These are phyloP conservation scores for Rhinopomastus cyanomelas DNA, from an alignment of 2,113 vertebrate genomes.

Conservation along the genomic window DNA sequence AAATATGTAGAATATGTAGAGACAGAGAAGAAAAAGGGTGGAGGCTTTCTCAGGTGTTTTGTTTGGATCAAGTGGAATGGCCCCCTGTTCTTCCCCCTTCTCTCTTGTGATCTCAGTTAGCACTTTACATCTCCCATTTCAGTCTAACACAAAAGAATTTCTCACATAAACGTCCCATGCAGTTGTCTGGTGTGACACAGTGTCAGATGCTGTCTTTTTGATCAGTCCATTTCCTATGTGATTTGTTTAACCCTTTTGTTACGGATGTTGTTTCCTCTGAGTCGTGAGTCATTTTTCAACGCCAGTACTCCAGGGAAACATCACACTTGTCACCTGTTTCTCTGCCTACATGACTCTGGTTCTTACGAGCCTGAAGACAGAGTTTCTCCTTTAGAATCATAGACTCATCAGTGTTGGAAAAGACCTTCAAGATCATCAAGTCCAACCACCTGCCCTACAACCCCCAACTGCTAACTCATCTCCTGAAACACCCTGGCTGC, in stretches of 20 bases:
- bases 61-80: background rate
- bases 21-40: background rate
- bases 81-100: background rate
- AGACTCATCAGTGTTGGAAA: too few species aligned
- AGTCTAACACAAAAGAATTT: slow-evolving; percentile 62
- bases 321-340: background rate
- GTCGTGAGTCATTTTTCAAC: slow-evolving; percentile 50
- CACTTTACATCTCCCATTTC: slow-evolving; percentile 31
- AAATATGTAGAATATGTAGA: slow-evolving; percentile 20
- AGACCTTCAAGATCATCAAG: too few species aligned
- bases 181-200: slow-evolving; percentile 55
- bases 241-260: slow-evolving; percentile 64
- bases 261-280: slow-evolving; percentile 54
- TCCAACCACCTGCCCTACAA: too few species aligned
- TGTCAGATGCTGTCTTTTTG: slow-evolving; percentile 69
- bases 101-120: slow-evolving; percentile 5
- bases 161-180: slow-evolving; percentile 51
- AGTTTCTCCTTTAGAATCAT: background rate
- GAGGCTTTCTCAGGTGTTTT: slow-evolving; percentile 7
- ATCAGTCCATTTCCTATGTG: slow-evolving; percentile 64
- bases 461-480: too few species aligned
- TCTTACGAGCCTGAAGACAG: background rate
- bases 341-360: slow-evolving; percentile 11
- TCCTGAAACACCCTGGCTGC: too few species aligned
- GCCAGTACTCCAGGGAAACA: slow-evolving; percentile 46